Evolutionary conservation across 2,888 invertebrate genomes (phyloP), one percentile per base, ranked within the genome.

Genomic region (Philopedon plagiatum): DNA sequence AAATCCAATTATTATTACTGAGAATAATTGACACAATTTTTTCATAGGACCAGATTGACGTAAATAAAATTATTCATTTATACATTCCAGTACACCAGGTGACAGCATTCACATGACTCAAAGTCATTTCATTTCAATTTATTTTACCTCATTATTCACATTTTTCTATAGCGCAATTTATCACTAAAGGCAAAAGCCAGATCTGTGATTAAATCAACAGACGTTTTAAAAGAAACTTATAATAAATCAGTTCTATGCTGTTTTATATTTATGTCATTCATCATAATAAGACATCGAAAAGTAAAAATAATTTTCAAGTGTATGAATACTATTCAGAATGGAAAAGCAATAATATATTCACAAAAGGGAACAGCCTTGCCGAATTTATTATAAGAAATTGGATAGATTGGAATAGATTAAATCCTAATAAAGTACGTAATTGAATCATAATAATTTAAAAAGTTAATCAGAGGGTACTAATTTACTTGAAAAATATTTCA

Each of bases 1-100:
- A 78, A 75, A 78, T 77, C 75, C 78, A 76, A 76, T 78, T 76
- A 78, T 78, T 76, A 78, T 76, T 76, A 75, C 67, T 74, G 67
- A 66, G 61, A 37, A 69, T 78, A 79, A 78, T 79, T 78, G 78
- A 78, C 78, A 77, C 72, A 72, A 67, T 75, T 75, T 76, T 72
- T 71, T 8, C 29, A 72, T 65, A 29, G 32, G 37, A 32, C 19
- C 37, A 19, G 19, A 23, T 37, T 39, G 37, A 57, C 23, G 29
- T 23, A 39, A 57, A 57, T 39, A 37, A 37, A 39, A 57, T 57
- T n/a, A 61, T 61, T 61, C 61, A 56, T 66, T 66, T 56, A 69
- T 64, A 65, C 57, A 76, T 76, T 76, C 76, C 76, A 64, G 41
- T 65, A 26, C 41, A 58, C 51, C 73, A 74, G 74, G 74, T 75